Base-by-base conservation (phyloP, 1,140 invertebrate genomes). In the Lordiphosa mommai region DNA sequence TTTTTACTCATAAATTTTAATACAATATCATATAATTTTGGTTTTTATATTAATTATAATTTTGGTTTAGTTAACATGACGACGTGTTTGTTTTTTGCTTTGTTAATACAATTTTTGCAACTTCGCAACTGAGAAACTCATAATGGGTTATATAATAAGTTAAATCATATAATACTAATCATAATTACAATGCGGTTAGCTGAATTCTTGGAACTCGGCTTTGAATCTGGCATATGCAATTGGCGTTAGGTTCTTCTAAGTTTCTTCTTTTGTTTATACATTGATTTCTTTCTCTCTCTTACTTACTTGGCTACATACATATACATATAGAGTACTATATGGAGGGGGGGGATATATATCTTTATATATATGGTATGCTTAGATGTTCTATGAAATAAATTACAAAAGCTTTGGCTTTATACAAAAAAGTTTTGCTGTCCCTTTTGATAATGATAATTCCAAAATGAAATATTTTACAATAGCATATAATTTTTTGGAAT, bases 201-300 rank as follows among this genome's bases (percentile, higher is more conserved):
- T 30, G 70, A 82, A 77, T 82, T 84, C 76, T 80, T 80, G 55
- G 76, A 80, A 80, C 49, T 80, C 76, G 34, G 50, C 61, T 49
- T 38, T 41, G 55, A 61, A 51, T 61, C 17, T 61, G 59, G 47
- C 64, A n/a, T 43, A 20, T 68, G 72, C 84, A 84, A 84, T 84
- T 84, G 77, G 77, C 77, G 77, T 84, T 84, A 72, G 59, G 60
- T 84, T 84, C 77, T 80, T 80, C 60, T 80, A 74, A 71, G 66
- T 80, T 79, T 60, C 65, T 60, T 40, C 64, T 82, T 34, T 53
- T 61, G 17, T 70, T 66, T 82, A 59, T 84, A 84, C 77, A 84
- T 67, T 59, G 60, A 72, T 72, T 32, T 38, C n/a, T 9, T n/a
- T 29, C 72, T 70, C 23, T 80, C 67, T 30, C 29, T 46, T 67